Percentiles rank a stretch among this genome's conserved stretches.
Evolutionary conservation across 2,113 vertebrate genomes (phyloP).

Genomic region (Helogale parvula): DNA sequence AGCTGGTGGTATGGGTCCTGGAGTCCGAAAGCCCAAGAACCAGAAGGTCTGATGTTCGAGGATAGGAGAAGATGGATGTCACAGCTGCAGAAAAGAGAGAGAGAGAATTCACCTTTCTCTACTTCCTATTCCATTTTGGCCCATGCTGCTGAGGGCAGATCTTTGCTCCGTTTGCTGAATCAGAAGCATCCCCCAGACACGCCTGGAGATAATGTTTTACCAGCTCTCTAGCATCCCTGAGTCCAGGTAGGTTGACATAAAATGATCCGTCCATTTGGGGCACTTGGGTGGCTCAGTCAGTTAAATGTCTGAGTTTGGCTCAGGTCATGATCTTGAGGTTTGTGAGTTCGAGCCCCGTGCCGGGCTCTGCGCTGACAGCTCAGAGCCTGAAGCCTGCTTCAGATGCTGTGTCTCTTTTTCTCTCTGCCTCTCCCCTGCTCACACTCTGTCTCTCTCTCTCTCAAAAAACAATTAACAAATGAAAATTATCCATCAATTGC

Average conservation of each 20-base stretch:
- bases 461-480: no score
- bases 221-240: not conserved
- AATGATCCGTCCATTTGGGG: not conserved
- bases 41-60: not conserved
- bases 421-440: no score
- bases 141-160: fast-evolving
- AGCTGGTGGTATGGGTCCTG: not conserved
- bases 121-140: not conserved
- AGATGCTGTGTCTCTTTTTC: no score
- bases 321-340: no score
- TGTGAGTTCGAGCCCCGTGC: no score
- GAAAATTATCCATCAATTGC: not conserved
- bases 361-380: no score
- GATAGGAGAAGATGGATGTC: not conserved
- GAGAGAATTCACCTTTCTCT: no score
- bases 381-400: no score
- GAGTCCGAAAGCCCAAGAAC: not conserved
- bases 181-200: not conserved
- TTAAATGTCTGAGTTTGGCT: no score
- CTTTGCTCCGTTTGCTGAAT: not conserved
- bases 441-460: no score
- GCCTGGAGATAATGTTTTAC: not conserved
- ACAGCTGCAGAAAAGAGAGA: not conserved
- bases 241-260: not conserved
- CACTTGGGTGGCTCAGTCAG: no score